Percentiles rank a stretch among this genome's conserved stretches.
These are phyloP conservation scores for Napeogenes inachia DNA, from an alignment of 2,888 invertebrate genomes.

Conservation along the genomic window DNA sequence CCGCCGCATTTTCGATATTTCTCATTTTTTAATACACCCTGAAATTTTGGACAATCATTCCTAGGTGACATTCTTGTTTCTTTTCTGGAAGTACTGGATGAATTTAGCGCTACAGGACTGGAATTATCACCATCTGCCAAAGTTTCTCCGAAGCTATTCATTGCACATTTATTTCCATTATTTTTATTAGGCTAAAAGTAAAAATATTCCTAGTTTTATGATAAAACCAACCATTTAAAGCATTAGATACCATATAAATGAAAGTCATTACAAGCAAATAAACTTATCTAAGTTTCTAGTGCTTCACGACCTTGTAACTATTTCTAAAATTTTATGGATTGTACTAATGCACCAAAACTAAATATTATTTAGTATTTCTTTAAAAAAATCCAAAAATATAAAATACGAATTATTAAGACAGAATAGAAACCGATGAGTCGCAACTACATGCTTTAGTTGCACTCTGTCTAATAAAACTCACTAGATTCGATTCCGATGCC, in stretches of 20 bases:
- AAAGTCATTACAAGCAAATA: background rate
- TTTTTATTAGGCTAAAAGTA: slow-evolving; percentile 24
- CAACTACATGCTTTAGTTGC: too few relatives aligned
- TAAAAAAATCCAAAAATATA: too few relatives aligned
- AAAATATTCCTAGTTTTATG: background rate
- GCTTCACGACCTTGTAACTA: background rate
- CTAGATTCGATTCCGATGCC: slow-evolving; percentile 49
- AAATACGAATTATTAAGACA: too few relatives aligned
- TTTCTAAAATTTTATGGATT: background rate
- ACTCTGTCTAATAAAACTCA: slow-evolving; percentile 20
- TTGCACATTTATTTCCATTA: slow-evolving; percentile 12
- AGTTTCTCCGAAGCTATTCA: slow-evolving; percentile 20
- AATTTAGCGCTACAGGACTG: slow-evolving; percentile 3
- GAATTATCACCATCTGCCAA: slow-evolving; percentile 31
- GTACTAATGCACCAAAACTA: background rate
- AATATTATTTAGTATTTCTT: background rate
- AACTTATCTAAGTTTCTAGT: background rate
- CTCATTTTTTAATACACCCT: slow-evolving; percentile 23
- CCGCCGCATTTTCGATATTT: slow-evolving; percentile 20
- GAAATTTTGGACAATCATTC: slow-evolving; percentile 23
- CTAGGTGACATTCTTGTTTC: slow-evolving; percentile 16
- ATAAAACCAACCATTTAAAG: background rate
- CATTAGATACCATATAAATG: background rate
- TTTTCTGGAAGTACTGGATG: slow-evolving; percentile 14
- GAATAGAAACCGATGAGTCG: too few relatives aligned